Base-by-base conservation (phyloP, 2,888 invertebrate species). In the Ormyrus rosae region DNA sequence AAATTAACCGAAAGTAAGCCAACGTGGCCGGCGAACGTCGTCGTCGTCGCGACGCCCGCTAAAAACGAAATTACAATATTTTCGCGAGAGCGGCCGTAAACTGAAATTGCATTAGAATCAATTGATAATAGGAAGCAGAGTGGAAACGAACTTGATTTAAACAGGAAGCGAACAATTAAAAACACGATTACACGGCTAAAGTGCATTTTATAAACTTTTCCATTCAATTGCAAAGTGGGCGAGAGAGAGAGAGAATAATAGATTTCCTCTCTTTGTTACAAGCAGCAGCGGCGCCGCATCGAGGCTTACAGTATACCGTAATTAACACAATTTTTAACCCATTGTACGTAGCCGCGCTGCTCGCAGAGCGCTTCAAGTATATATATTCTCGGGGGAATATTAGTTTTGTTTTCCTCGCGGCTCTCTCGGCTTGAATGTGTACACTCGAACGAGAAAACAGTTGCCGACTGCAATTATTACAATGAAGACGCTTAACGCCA, bases 211-310 rank as follows among this genome's bases (percentile, higher is more conserved):
- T 50, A 65, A 65, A 65, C 13, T 65, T 19, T n/a, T 13, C 61
- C 10, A 34, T 56, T 53, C 56, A 9, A 51, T 64, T 64, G 48
- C 48, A 64, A 48, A 11, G 48, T n/a, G 34, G 3, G 34, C 3
- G 3, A 34, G 19, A 34, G 7, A 48, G 46, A 64, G n/a, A 64
- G 46, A 64, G n/a, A 64, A 48, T 64, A 64, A 64, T 48, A 64
- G 48, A 48, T 64, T 64, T 64, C n/a, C 64, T 64, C 48, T n/a
- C 61, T 61, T 61, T 61, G 61, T 61, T 61, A 8, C 34, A n/a
- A 19, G 34, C 61, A 34, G 19, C 61, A 19, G 34, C 6, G 19
- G 34, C 34, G 61, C 34, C 10, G n/a, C 56, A 34, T 56, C 56
- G 56, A 8, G 10, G 11, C 56, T 56, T 34, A 56, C n/a, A 56